Evolutionary conservation across 2,797 vertebrate species (phyloP).

Genomic region (Nannoperca australis): DNA sequence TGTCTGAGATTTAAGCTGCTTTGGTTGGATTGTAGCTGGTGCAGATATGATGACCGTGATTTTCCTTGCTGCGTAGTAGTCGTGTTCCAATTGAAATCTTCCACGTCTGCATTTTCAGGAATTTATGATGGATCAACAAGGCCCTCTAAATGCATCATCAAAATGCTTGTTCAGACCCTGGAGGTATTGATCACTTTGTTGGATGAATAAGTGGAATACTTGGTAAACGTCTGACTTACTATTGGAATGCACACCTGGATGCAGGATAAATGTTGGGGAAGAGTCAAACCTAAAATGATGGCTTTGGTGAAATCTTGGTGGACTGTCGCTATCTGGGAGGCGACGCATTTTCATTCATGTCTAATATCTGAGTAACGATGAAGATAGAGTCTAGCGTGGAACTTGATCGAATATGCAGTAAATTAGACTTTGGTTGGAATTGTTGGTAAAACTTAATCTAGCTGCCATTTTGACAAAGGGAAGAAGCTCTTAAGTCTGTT

Average conservation of each 20-base stretch:
- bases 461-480: neutral
- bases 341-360: neutral
- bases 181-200: neutral
- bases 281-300: neutral
- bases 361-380: neutral
- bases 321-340: neutral
- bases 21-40: neutral
- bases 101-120: conserved; percentile 8
- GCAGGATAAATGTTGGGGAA: neutral
- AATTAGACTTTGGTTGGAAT: neutral
- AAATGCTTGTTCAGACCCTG: neutral
- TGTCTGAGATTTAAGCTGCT: neutral
- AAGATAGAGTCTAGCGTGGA: neutral
- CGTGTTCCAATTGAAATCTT: conserved; percentile 3
- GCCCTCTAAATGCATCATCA: neutral
- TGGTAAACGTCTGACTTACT: neutral
- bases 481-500: neutral
- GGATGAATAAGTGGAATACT: conserved; percentile 8
- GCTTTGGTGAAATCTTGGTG: neutral
- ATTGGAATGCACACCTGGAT: neutral
- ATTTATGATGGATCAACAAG: conserved; percentile 15
- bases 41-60: neutral
- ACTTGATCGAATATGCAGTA: neutral
- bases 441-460: neutral
- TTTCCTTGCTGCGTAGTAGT: neutral